Evolutionary conservation across 1,140 invertebrate species (phyloP), one percentile per base, ranked within the genome.

Genomic region (Antheraea pernyi): DNA sequence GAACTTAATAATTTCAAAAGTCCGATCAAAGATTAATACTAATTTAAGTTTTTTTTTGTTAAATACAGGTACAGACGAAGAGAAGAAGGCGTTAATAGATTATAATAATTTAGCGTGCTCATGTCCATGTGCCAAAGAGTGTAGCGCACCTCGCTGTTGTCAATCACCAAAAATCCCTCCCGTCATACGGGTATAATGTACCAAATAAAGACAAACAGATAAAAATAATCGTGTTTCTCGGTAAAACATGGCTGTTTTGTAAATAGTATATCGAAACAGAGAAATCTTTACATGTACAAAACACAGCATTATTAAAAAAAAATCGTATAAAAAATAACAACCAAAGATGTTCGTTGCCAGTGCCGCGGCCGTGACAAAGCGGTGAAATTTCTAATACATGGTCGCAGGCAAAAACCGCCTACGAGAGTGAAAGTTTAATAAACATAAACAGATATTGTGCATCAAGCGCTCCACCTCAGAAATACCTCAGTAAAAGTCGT

Each of bases 81-180:
- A 91, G 37, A 84, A 84, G 66, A 89, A 88, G 67, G 70, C 78
- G 19, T 72, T 85, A 65, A 78, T 91, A 68, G 88, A 90, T 0
- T 84, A 86, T n/a, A 82, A 85, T 10, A 91, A 91, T 67, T 65
- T 79, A 10, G 86, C 85, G 7, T 91, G 89, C 67, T 76, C 83
- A 0, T 84, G 81, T 42, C 89, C 89, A 0, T 91, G 89, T 65
- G 89, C 88, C 8, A 89, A 88, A 61, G 87, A 88, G 53, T 91
- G 89, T 74, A 79, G 66, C 7, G 89, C 86, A 18, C 88, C 85
- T 3, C 71, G 84, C 4, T 91, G 89, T 60, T 91, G 89, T 68
- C 75, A 82, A 19, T 71, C 89, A 0, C 85, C 85, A 4, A 66
- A 63, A 5, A 83, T 74, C 59, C 80, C 87, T n/a, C 65, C 78